Percentiles rank a stretch among this genome's conserved stretches.
Evolutionary conservation across 2,888 invertebrate genomes (phyloP).

Genomic region (Drosophila sordidula): DNA sequence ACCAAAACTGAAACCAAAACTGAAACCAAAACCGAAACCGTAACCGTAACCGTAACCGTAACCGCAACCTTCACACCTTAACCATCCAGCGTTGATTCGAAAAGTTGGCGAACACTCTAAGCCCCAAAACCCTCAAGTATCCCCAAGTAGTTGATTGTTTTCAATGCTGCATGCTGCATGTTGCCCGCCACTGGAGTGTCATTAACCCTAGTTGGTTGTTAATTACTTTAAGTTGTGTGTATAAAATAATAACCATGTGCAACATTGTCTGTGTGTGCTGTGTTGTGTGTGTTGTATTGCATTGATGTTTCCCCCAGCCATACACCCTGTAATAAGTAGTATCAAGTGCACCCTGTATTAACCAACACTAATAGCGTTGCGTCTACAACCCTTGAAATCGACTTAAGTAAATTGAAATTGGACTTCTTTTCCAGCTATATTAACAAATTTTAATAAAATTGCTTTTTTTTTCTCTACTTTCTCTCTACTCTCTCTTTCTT

Average conservation of each 20-base stretch:
- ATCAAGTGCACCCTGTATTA: conserved; percentile 62
- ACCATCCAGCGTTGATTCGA: conserved; percentile 50
- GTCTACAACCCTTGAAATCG: conserved; percentile 46
- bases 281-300: conserved; percentile 26
- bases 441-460: conserved; percentile 44
- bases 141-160: conserved; percentile 38
- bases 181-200: conserved; percentile 30
- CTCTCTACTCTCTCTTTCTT: conserved; percentile 39
- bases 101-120: conserved; percentile 36
- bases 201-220: conserved; percentile 33
- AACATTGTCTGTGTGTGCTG: conserved; percentile 8
- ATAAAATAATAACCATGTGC: conserved; percentile 9
- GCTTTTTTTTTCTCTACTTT: conserved; percentile 28
- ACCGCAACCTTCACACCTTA: conserved; percentile 37
- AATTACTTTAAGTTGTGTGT: conserved; percentile 21
- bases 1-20: conserved; percentile 14
- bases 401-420: conserved; percentile 40
- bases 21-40: conserved; percentile 10
- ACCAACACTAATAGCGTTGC: conserved; percentile 53
- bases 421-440: conserved; percentile 15
- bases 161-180: conserved; percentile 49
- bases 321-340: conserved; percentile 44
- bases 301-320: conserved; percentile 11
- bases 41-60: conserved; percentile 16
- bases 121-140: conserved; percentile 18